Evolutionary conservation across 2,113 vertebrate species (phyloP).

Genomic region (Chloroceryle aenea): DNA sequence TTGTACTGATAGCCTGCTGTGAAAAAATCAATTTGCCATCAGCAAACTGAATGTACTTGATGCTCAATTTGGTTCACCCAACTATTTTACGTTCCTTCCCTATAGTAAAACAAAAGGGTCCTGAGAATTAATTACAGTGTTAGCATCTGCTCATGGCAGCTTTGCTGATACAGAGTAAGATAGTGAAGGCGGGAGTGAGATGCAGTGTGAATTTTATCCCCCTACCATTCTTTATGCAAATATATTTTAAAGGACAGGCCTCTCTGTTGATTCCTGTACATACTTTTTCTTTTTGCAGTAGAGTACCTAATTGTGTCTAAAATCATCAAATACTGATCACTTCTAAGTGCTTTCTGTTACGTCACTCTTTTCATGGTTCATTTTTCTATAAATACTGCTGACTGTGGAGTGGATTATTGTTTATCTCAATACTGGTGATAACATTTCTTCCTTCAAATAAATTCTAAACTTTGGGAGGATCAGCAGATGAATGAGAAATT

Average conservation of each 20-base stretch:
- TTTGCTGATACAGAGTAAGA: neutral
- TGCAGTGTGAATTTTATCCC: neutral
- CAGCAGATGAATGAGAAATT: neutral
- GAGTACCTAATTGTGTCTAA: neutral
- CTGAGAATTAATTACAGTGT: slow-evolving; percentile 64
- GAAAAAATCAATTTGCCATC: slow-evolving; percentile 65
- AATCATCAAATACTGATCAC: neutral
- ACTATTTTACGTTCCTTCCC: slow-evolving; percentile 49
- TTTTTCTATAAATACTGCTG: neutral
- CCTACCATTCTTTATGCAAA: neutral
- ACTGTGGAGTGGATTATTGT: neutral
- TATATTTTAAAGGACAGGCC: neutral
- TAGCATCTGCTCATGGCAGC: slow-evolving; percentile 60
- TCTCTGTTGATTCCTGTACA: neutral
- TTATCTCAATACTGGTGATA: neutral
- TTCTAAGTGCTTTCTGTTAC: neutral
- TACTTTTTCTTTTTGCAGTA: neutral
- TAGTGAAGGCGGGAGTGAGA: neutral
- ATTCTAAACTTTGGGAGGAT: neutral
- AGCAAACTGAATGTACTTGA: slow-evolving; percentile 51
- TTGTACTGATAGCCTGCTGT: slow-evolving; percentile 53
- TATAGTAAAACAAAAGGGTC: slow-evolving; percentile 55
- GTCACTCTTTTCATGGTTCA: neutral
- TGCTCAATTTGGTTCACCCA: slow-evolving; percentile 54
- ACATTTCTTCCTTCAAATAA: neutral